phyloP scores from a whole-genome alignment of 2,888 invertebrate species.

The Drosophila tanythrix region DNA sequence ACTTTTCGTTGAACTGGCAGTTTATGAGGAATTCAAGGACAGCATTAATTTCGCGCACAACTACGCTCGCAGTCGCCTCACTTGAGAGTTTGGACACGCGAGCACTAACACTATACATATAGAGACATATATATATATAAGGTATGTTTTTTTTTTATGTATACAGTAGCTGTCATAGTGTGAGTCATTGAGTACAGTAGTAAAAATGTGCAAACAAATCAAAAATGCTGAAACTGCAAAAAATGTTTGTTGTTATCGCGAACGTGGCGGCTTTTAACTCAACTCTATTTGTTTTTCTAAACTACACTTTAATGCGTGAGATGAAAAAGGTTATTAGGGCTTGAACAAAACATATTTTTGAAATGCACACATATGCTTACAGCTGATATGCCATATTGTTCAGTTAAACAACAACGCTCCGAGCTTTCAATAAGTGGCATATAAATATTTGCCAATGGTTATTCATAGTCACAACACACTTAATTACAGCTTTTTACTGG shows the following conservation, averaged over 20 bases:
- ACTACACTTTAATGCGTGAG: background rate
- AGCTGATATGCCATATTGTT: slow-evolving; percentile 5
- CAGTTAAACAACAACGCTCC: slow-evolving; percentile 1
- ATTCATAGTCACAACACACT: slow-evolving; percentile 58
- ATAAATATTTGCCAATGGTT: slow-evolving; percentile 41
- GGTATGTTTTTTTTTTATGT: slow-evolving; percentile 5
- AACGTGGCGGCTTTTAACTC: slow-evolving; percentile 10
- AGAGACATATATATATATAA: slow-evolving; percentile 12
- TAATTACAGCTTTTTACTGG: slow-evolving; percentile 52
- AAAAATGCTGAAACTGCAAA: slow-evolving; percentile 47
- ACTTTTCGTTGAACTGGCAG: slow-evolving; percentile 75
- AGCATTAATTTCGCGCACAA: slow-evolving; percentile 66
- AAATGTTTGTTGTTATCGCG: slow-evolving; percentile 26
- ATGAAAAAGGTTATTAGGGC: background rate
- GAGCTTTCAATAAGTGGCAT: slow-evolving; percentile 13
- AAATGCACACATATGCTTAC: slow-evolving; percentile 2
- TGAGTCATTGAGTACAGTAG: slow-evolving; percentile 35
- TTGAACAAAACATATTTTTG: background rate
- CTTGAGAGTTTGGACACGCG: slow-evolving; percentile 54
- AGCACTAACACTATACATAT: slow-evolving; percentile 24
- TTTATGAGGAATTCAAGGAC: slow-evolving; percentile 77
- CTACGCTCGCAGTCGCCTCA: slow-evolving; percentile 18
- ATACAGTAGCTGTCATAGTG: slow-evolving; percentile 9
- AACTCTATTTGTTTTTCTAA: slow-evolving; percentile 14
- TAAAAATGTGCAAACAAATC: slow-evolving; percentile 63